A percentile compares a stretch with the other conserved stretches of the same genome.
Evolutionary conservation across 2,888 invertebrate genomes (phyloP).

Genomic region (Panorpa germanica): DNA sequence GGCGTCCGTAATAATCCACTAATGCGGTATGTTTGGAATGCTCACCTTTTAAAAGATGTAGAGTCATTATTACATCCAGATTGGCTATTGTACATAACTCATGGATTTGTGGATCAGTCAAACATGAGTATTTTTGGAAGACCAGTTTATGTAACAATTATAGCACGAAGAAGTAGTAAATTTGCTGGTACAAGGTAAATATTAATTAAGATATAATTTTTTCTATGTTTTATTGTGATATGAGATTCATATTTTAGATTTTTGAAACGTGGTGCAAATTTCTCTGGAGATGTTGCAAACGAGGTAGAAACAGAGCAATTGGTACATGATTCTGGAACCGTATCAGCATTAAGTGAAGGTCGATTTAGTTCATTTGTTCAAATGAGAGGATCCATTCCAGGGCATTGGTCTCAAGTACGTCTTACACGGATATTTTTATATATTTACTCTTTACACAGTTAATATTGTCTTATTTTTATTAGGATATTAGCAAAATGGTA

Average conservation of each 20-base stretch:
- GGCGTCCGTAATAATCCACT: slow-evolving; percentile 58
- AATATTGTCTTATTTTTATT: too few species aligned
- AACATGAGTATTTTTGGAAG: slow-evolving; percentile 82
- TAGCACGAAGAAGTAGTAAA: slow-evolving; percentile 80
- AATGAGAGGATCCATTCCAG: slow-evolving; percentile 92
- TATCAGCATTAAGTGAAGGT: slow-evolving; percentile 24
- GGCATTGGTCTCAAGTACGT: slow-evolving; percentile 98
- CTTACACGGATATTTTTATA: too few species aligned
- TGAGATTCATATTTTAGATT: too few species aligned
- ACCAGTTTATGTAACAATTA: slow-evolving; percentile 70
- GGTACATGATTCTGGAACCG: slow-evolving; percentile 19
- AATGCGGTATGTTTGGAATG: slow-evolving; percentile 91
- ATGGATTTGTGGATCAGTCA: slow-evolving; percentile 86
- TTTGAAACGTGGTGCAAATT: slow-evolving; percentile 90
- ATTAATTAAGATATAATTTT: too few species aligned
- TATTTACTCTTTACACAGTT: too few species aligned
- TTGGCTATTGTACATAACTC: slow-evolving; percentile 87
- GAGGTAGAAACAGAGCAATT: slow-evolving; percentile 92
- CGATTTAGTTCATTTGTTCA: slow-evolving; percentile 86
- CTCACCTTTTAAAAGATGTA: slow-evolving; percentile 62
- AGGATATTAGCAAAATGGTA: slow-evolving; percentile 91
- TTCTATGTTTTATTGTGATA: too few species aligned
- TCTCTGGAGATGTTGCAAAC: slow-evolving; percentile 91
- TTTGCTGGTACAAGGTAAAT: slow-evolving; percentile 96
- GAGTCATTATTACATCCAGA: slow-evolving; percentile 67